A percentile compares a stretch with the other conserved stretches of the same genome.
Evolutionary conservation across 2,888 invertebrate species (phyloP).

Genomic region (Actias luna): DNA sequence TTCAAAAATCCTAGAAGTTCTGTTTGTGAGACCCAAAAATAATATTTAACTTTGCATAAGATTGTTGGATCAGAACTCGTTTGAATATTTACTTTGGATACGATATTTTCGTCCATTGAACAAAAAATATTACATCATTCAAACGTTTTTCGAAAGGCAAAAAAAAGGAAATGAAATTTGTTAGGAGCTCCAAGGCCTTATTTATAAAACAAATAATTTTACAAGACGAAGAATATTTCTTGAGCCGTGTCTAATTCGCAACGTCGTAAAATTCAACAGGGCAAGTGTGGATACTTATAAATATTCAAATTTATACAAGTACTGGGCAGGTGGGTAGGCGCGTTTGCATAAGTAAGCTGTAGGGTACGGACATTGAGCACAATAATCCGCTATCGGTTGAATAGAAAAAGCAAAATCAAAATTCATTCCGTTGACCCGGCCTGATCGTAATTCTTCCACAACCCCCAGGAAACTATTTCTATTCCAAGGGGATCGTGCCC

Average conservation of each 20-base stretch:
- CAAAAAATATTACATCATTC: conserved; percentile 4
- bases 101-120: not conserved
- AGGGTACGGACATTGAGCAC: conserved; percentile 45
- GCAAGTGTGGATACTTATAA: conserved; percentile 40
- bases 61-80: not conserved
- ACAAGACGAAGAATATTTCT: conserved; percentile 35
- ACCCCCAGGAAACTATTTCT: conserved; percentile 70
- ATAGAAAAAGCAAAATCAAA: conserved; percentile 75
- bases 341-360: conserved; percentile 59
- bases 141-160: not conserved
- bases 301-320: conserved; percentile 62
- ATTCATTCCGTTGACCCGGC: conserved; percentile 73
- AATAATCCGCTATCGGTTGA: conserved; percentile 54
- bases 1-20: too few species aligned
- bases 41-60: not conserved
- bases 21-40: not conserved
- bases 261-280: conserved; percentile 48
- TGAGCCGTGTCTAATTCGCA: conserved; percentile 46
- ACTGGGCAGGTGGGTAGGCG: conserved; percentile 44
- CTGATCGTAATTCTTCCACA: conserved; percentile 59
- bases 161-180: conserved; percentile 31
- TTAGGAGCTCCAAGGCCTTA: conserved; percentile 26
- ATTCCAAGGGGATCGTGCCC: conserved; percentile 66
- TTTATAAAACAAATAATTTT: conserved; percentile 35
- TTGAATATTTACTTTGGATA: not conserved